Percentiles rank a stretch among this genome's conserved stretches.
These are phyloP conservation scores for Hippasteria phrygiana DNA, from an alignment of 53 echinoderm and acorn worm genomes.

Conservation along the genomic window DNA sequence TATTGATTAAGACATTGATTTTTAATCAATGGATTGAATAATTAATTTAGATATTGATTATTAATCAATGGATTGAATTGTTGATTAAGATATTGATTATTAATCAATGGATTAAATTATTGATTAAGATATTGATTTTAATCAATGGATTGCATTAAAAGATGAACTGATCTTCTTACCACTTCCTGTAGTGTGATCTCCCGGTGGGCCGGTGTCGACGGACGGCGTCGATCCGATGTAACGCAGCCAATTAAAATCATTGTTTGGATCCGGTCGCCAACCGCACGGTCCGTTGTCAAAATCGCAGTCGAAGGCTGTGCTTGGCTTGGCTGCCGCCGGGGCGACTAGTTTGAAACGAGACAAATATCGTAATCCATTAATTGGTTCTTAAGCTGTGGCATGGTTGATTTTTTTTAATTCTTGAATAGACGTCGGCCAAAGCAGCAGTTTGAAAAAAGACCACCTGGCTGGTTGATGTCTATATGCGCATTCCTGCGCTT, in stretches of 20 bases:
- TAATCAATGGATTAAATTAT: background rate
- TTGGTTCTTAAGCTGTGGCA: too few species aligned
- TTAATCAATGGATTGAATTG: background rate
- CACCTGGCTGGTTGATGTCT: too few species aligned
- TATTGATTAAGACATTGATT: too few species aligned
- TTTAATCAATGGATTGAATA: background rate
- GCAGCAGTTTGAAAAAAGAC: too few species aligned
- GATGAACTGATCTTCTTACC: slow-evolving; percentile 50
- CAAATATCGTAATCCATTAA: background rate
- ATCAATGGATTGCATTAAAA: background rate
- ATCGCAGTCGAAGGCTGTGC: slow-evolving; percentile 60
- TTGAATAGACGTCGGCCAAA: too few species aligned
- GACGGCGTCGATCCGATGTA: slow-evolving; percentile 46
- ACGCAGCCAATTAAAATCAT: slow-evolving; percentile 83
- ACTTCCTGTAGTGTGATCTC: slow-evolving; percentile 80
- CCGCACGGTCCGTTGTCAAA: slow-evolving; percentile 84
- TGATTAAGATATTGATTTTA: background rate
- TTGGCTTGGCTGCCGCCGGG: slow-evolving; percentile 30
- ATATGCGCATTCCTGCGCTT: too few species aligned
- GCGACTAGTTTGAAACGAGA: background rate
- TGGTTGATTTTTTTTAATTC: too few species aligned
- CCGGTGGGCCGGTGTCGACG: slow-evolving; percentile 66
- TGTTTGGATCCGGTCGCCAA: slow-evolving; percentile 59
- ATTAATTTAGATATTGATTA: background rate
- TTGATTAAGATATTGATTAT: background rate